A percentile compares a stretch with the other conserved stretches of the same genome.
Evolutionary conservation across 1,140 invertebrate species (phyloP).

Genomic region (Brachionus rubens): DNA sequence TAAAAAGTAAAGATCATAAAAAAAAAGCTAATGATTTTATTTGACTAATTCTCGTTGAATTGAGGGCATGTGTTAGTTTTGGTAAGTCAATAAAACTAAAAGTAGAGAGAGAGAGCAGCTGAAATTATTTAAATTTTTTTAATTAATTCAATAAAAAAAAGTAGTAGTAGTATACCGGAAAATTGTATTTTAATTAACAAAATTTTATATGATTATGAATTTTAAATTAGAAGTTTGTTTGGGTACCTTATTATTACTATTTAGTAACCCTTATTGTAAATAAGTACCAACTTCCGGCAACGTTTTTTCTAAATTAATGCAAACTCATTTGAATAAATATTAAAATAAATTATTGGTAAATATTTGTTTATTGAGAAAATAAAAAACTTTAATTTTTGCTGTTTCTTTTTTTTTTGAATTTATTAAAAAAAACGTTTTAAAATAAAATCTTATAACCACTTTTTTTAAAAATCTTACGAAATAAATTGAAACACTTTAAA

Average conservation of each 20-base stretch:
- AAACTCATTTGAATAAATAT: too few species aligned
- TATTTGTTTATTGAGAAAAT: too few species aligned
- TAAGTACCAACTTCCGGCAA: background rate
- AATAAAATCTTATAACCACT: too few species aligned
- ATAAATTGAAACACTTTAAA: too few species aligned
- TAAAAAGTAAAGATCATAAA: background rate
- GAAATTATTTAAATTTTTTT: slow-evolving; percentile 9
- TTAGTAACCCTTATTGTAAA: background rate
- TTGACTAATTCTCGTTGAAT: background rate
- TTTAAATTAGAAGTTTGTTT: background rate
- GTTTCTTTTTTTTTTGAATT: too few species aligned
- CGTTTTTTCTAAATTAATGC: too few species aligned
- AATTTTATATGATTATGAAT: slow-evolving; percentile 22
- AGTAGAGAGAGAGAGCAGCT: slow-evolving; percentile 6
- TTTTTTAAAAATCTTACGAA: too few species aligned
- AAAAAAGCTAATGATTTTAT: slow-evolving; percentile 9
- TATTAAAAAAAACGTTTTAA: too few species aligned
- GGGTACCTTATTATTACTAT: background rate
- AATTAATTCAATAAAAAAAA: slow-evolving; percentile 36
- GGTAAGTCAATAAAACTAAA: slow-evolving; percentile 19
- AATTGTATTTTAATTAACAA: slow-evolving; percentile 39
- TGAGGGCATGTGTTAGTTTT: slow-evolving; percentile 30
- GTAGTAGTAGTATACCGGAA: background rate
- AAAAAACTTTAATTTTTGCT: too few species aligned
- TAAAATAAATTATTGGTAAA: too few species aligned